These are phyloP conservation scores for Thymallus thymallus DNA, from an alignment of 2,113 vertebrate genomes.

Conservation along the genomic window DNA sequence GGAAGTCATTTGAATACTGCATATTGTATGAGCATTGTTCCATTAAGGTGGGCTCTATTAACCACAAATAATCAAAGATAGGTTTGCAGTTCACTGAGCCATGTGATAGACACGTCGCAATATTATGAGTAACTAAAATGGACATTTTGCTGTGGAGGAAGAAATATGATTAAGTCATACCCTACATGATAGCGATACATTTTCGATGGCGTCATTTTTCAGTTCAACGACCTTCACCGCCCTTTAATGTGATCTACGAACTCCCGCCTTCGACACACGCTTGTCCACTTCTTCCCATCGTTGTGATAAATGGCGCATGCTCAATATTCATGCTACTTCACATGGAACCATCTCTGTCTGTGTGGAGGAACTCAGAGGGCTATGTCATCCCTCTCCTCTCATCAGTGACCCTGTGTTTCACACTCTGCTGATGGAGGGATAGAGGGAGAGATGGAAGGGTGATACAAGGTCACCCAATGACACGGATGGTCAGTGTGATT, in stretches of 20 bases:
- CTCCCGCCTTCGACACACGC: slow-evolving; percentile 16
- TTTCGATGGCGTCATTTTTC: slow-evolving; percentile 54
- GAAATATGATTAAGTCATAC: slow-evolving; percentile 17
- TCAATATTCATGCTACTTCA: slow-evolving; percentile 22
- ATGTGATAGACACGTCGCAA: not conserved
- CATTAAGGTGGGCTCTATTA: not conserved
- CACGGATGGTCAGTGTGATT: not conserved
- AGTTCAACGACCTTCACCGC: slow-evolving; percentile 44
- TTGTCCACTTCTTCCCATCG: slow-evolving; percentile 34
- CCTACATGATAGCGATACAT: slow-evolving; percentile 46
- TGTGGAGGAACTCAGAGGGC: not conserved
- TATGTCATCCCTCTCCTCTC: too few relatives aligned
- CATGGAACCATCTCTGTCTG: not conserved
- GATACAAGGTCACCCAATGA: not conserved
- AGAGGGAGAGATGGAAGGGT: not conserved
- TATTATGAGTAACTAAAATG: slow-evolving; percentile 44
- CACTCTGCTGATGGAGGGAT: not conserved
- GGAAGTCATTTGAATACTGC: too few relatives aligned
- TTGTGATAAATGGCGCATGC: slow-evolving; percentile 45
- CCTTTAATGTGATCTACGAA: slow-evolving; percentile 30
- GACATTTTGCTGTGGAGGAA: slow-evolving; percentile 48
- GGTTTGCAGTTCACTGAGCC: slow-evolving; percentile 2
- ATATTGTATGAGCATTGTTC: too few relatives aligned
- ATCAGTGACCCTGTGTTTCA: not conserved
- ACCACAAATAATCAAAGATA: not conserved